phyloP scores from a whole-genome alignment of 64 coral and sea anemone species.

The Actinia equina region DNA sequence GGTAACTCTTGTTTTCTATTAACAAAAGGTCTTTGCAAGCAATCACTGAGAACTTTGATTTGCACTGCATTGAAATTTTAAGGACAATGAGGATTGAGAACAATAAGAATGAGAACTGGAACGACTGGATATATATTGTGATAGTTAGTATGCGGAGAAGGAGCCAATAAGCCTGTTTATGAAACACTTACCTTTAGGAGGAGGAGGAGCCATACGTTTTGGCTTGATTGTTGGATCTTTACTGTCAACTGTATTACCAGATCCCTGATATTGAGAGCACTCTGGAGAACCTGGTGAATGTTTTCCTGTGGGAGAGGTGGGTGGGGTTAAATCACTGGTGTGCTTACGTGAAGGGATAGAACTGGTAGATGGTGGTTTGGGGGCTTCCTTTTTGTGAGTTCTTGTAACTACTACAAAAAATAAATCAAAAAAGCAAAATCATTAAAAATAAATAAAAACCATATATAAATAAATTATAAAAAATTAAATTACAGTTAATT shows the following conservation, averaged over 20 bases:
- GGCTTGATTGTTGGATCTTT: slow-evolving; percentile 35
- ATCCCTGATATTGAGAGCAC: not conserved
- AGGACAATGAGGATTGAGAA: too few relatives aligned
- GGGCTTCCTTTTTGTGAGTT: slow-evolving; percentile 3
- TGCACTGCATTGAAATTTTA: too few relatives aligned
- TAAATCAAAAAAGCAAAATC: not conserved
- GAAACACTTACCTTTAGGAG: slow-evolving; percentile 24
- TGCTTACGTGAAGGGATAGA: slow-evolving; percentile 20
- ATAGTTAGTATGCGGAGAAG: too few relatives aligned
- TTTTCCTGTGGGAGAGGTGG: slow-evolving; percentile 22
- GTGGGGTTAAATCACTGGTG: not conserved
- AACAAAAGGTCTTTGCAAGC: too few relatives aligned
- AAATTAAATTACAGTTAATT: too few relatives aligned
- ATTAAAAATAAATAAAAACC: too few relatives aligned
- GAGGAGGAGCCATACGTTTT: slow-evolving; percentile 52
- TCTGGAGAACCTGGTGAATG: not conserved
- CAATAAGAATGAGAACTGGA: too few relatives aligned
- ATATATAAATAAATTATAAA: too few relatives aligned
- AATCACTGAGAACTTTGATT: too few relatives aligned
- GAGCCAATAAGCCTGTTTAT: not conserved
- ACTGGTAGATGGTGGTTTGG: slow-evolving; percentile 29
- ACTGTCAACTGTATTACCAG: not conserved
- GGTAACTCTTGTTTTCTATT: too few relatives aligned
- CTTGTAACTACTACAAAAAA: slow-evolving; percentile 29
- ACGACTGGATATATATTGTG: too few relatives aligned